Conservation (phyloP, 2,888 invertebrate genomes). For the Dexiosoma caninum region DNA sequence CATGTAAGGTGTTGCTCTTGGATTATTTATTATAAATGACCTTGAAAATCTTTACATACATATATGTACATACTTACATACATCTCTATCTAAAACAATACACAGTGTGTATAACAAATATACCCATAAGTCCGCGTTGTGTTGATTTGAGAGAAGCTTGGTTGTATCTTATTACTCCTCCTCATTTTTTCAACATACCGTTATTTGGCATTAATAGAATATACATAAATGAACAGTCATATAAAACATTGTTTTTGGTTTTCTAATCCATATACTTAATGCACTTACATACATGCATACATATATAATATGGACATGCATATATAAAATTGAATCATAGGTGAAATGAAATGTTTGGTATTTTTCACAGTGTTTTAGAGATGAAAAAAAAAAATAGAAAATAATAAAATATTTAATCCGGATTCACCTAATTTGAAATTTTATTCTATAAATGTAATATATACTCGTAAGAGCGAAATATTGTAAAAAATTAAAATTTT, state of each 20-base stretch:
- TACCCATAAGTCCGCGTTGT: neutral
- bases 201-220: neutral
- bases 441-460: neutral
- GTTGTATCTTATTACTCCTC: neutral
- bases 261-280: no score
- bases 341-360: neutral
- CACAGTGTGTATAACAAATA: no score
- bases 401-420: neutral
- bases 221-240: no score
- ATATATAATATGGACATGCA: neutral
- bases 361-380: constrained; percentile 7
- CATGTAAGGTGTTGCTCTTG: constrained; percentile 44
- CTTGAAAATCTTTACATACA: constrained; percentile 52
- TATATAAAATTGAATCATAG: constrained; percentile 8
- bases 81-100: no score
- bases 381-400: neutral
- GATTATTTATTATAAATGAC: constrained; percentile 57
- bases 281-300: no score
- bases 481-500: no score
- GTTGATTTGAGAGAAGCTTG: neutral
- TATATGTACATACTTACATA: no score
- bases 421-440: neutral
- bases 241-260: no score
- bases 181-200: constrained; percentile 7
- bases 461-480: neutral